Base-by-base conservation (phyloP, 1,140 invertebrate genomes). In the Ericerus pela region DNA sequence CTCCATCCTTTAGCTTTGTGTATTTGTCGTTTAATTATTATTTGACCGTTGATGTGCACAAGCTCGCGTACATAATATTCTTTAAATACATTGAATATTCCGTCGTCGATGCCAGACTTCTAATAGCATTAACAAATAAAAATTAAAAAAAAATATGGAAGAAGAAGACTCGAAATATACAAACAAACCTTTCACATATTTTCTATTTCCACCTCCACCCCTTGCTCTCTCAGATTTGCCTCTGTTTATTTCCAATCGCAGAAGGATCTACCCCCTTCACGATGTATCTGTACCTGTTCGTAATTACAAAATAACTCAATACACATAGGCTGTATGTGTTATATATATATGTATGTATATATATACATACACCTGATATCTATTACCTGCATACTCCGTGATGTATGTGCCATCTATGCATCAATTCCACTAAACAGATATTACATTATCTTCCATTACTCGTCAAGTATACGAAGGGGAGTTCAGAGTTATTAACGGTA, bases 171-270 rank as follows among this genome's bases (percentile, higher is more conserved):
- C 11, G 26, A 10, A 33, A n/a, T 33, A 33, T 47, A 47, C 41
- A 47, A 47, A 47, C 41, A 47, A n/a, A 47, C 41, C 41, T 47
- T 47, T 47, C 41, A 47, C 41, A 47, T 47, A 47, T 47, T 47
- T 47, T 47, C 41, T 47, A 47, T 24, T 47, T 22, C 10, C 41
- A 6, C 14, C 37, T 41, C 6, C 2, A n/a, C n/a, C n/a, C 41
- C 41, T 24, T 14, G 16, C 11, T 14, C 5, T 16, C 20, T 20
- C 30, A 33, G 8, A 8, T 33, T n/a, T n/a, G 30, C n/a, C 8
- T n/a, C 26, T 24, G 20, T 5, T 18, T 47, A 16, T 47, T 24
- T 5, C 4, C 2, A 24, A 47, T 33, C 30, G 30, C n/a, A 33
- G 8, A 33, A 8, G 30, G 8, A 8, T 24, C 10, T 24, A 24